Percentiles rank a stretch among this genome's conserved stretches.
phyloP scores from a whole-genome alignment of 2,888 invertebrate genomes.

The Euplagia quadripunctaria region DNA sequence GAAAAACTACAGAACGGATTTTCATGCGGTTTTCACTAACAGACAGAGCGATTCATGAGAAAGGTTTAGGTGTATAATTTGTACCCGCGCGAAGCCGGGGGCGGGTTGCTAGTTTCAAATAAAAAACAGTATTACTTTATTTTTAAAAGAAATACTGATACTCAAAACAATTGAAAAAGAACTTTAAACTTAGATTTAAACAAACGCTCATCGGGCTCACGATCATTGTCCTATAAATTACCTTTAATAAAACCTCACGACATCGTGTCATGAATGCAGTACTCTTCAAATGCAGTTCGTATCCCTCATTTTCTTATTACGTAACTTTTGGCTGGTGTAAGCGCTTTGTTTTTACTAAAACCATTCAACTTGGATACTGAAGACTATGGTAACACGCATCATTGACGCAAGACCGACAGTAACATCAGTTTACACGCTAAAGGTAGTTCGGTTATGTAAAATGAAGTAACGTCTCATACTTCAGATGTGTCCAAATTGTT shows the following conservation, averaged over 20 bases:
- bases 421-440: conserved; percentile 45
- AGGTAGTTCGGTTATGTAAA: conserved; percentile 56
- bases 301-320: conserved; percentile 63
- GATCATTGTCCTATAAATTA: conserved; percentile 10
- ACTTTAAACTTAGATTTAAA: conserved; percentile 17
- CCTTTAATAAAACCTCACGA: conserved; percentile 8
- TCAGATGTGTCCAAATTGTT: conserved; percentile 28
- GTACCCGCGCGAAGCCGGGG: no score
- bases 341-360: conserved; percentile 45
- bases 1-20: no score
- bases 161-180: background rate
- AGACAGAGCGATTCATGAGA: no score
- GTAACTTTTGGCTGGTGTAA: conserved; percentile 59
- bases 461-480: conserved; percentile 45
- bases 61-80: no score
- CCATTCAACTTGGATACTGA: conserved; percentile 50
- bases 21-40: no score
- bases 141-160: background rate
- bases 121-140: background rate
- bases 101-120: no score
- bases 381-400: conserved; percentile 47
- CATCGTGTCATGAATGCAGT: conserved; percentile 14
- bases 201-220: background rate
- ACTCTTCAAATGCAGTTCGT: conserved; percentile 54
- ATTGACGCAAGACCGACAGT: conserved; percentile 56